These are phyloP conservation scores for Epinephelus moara DNA, from an alignment of 2,113 vertebrate genomes.

Conservation along the genomic window DNA sequence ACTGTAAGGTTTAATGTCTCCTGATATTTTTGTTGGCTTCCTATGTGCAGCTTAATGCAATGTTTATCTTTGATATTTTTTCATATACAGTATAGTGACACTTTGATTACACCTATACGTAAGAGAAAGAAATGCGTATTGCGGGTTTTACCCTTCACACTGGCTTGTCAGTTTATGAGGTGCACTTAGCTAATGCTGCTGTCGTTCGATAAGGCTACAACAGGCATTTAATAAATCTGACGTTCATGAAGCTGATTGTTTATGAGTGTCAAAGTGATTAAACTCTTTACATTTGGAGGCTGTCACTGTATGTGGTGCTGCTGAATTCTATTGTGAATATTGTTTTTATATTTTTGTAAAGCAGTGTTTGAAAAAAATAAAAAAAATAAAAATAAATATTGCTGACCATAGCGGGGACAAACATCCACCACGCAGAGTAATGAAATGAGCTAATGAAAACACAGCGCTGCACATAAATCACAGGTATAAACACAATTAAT, in stretches of 20 bases:
- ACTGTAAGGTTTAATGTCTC: not conserved
- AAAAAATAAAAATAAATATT: no score
- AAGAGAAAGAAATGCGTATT: not conserved
- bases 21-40: not conserved
- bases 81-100: not conserved
- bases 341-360: not conserved
- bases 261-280: constrained; percentile 9
- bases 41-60: not conserved
- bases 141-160: not conserved
- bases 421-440: not conserved
- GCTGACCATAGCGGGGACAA: not conserved
- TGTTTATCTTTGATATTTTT: not conserved
- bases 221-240: constrained; percentile 29
- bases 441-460: not conserved
- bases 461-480: not conserved
- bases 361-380: not conserved
- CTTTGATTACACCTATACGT: not conserved
- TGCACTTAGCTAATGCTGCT: not conserved
- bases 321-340: not conserved
- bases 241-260: constrained; percentile 10
- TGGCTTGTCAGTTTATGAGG: not conserved
- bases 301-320: not conserved
- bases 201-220: not conserved
- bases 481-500: not conserved
- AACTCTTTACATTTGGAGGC: not conserved